Percentiles rank a stretch among this genome's conserved stretches.
Conservation (phyloP, 2,888 invertebrate species). For the Xylophagus ater region DNA sequence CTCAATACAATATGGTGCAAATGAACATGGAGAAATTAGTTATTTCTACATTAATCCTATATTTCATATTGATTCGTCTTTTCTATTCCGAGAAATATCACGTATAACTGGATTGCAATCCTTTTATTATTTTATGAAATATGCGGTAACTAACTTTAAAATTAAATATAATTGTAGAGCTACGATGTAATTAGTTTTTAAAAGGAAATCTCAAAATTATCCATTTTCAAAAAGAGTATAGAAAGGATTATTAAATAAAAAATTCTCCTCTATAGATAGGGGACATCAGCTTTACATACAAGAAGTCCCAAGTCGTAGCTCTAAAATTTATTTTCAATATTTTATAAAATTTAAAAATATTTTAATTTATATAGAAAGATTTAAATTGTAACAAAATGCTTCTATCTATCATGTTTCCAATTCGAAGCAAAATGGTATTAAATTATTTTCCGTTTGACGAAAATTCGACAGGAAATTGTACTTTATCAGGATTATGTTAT, state of each 20-base stretch:
- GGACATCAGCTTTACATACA: no score
- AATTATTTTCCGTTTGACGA: no score
- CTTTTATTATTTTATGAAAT: slow-evolving; percentile 37
- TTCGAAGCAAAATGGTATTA: slow-evolving; percentile 5
- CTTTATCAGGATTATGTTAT: slow-evolving; percentile 41
- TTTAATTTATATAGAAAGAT: slow-evolving; percentile 3
- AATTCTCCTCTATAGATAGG: no score
- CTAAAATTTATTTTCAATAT: slow-evolving; percentile 4
- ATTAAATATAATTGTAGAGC: no score
- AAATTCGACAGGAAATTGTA: no score
- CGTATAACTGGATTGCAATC: slow-evolving; percentile 37
- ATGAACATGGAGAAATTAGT: slow-evolving; percentile 14
- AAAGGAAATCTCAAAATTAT: no score
- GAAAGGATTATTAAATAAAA: no score
- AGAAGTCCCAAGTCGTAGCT: no score
- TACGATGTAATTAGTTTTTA: no score
- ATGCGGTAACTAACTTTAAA: slow-evolving; percentile 22
- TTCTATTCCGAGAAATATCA: slow-evolving; percentile 44
- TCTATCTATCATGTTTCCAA: slow-evolving; percentile 12
- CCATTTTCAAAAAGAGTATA: no score
- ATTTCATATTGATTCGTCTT: slow-evolving; percentile 37
- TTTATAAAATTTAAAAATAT: background rate
- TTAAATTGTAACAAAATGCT: slow-evolving; percentile 24
- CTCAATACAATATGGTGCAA: background rate
- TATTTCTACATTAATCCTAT: slow-evolving; percentile 38